phyloP scores from a whole-genome alignment of 1,140 invertebrate genomes.

The Pseudoatta argentina region DNA sequence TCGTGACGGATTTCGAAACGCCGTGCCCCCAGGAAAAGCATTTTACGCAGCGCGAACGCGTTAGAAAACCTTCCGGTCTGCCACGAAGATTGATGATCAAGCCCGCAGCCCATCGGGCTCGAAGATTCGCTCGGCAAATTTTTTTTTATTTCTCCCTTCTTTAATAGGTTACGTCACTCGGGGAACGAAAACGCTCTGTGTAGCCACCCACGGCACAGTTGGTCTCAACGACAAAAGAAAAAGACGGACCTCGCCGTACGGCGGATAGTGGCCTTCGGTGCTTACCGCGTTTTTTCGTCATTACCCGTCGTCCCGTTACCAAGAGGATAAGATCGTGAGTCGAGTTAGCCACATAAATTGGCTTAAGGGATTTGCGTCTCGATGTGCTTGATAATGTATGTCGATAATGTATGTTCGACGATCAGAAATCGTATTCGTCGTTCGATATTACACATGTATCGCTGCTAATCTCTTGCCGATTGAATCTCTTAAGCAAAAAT shows the following conservation, averaged over 20 bases:
- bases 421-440: conserved; percentile 33
- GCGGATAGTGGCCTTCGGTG: conserved; percentile 28
- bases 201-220: conserved; percentile 35
- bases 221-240: conserved; percentile 37
- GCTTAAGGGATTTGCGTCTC: conserved; percentile 81
- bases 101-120: conserved; percentile 32
- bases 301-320: conserved; percentile 68
- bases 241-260: conserved; percentile 7
- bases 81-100: conserved; percentile 67
- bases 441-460: conserved; percentile 35
- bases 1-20: conserved; percentile 25
- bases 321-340: conserved; percentile 65
- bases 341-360: conserved; percentile 81
- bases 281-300: conserved; percentile 64
- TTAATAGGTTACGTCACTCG: conserved; percentile 60
- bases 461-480: conserved; percentile 16
- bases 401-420: conserved; percentile 65
- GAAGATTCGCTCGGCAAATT: conserved; percentile 47
- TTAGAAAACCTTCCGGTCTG: conserved; percentile 44
- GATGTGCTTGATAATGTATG: conserved; percentile 76
- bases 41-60: conserved; percentile 43
- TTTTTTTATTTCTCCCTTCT: conserved; percentile 42
- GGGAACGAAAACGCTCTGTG: conserved; percentile 52
- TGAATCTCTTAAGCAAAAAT: not conserved
- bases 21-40: conserved; percentile 15